A percentile compares a stretch with the other conserved stretches of the same genome.
These are phyloP conservation scores for Dipodomys stephensi DNA, from an alignment of 2,113 vertebrate genomes.

Conservation along the genomic window DNA sequence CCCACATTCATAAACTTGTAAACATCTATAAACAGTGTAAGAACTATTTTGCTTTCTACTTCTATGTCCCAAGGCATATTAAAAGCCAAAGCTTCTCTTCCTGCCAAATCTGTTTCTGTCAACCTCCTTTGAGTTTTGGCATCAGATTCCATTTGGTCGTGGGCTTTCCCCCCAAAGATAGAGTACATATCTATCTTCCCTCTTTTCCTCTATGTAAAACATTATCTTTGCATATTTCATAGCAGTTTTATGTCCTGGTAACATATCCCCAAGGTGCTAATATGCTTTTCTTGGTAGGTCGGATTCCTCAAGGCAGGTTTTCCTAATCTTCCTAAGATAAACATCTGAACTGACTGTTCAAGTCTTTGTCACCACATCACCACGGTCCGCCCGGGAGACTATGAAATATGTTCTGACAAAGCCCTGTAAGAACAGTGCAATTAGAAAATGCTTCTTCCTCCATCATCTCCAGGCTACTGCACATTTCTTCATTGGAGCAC, in stretches of 20 bases:
- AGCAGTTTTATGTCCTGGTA: neutral
- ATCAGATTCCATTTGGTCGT: neutral
- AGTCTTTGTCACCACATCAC: too few relatives aligned
- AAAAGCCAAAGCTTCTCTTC: neutral
- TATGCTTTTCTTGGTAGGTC: neutral
- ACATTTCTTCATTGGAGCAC: neutral
- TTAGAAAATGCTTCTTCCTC: neutral
- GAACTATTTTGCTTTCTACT: neutral
- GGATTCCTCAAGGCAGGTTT: neutral
- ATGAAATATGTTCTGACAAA: neutral
- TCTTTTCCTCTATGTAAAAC: neutral
- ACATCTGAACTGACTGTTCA: neutral
- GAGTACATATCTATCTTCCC: neutral
- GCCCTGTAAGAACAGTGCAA: neutral
- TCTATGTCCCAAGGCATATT: neutral
- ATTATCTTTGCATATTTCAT: neutral
- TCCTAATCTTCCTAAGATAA: neutral
- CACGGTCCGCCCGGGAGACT: neutral
- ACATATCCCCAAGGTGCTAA: neutral
- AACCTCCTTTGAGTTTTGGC: neutral
- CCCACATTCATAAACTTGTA: rapidly evolving
- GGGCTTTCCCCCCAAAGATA: neutral
- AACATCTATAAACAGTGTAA: neutral
- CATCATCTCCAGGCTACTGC: neutral
- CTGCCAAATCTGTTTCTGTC: neutral